Conservation (phyloP, 2,888 invertebrate genomes). For the Drosophila mettleri region DNA sequence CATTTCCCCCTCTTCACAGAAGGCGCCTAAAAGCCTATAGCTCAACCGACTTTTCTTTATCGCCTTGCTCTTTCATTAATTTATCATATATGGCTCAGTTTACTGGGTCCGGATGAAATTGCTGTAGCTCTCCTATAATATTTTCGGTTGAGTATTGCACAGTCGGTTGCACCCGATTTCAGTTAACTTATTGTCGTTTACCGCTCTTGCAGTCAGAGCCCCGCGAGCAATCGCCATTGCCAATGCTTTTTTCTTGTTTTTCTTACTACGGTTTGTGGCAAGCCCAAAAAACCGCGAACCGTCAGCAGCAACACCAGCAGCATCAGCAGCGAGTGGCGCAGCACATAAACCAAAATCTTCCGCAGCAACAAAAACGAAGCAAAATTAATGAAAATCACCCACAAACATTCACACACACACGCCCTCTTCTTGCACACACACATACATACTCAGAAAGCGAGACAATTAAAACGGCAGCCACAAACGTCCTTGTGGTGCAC, state of each 20-base stretch:
- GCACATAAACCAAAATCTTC: constrained; percentile 72
- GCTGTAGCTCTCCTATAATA: background rate
- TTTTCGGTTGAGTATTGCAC: background rate
- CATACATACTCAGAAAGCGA: constrained; percentile 35
- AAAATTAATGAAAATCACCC: constrained; percentile 76
- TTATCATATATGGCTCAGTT: background rate
- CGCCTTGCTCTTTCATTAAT: constrained; percentile 46
- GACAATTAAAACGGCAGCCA: constrained; percentile 74
- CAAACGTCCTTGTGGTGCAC: constrained; percentile 71
- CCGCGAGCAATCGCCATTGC: constrained; percentile 38
- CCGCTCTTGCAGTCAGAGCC: constrained; percentile 36
- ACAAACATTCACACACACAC: constrained; percentile 27
- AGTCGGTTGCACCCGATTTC: background rate
- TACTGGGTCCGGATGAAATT: background rate
- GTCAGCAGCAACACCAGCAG: constrained; percentile 25
- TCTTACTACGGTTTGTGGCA: constrained; percentile 54
- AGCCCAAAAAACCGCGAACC: constrained; percentile 61
- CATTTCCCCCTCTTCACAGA: background rate
- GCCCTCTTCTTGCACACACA: background rate
- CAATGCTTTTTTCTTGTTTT: constrained; percentile 41
- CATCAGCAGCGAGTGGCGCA: constrained; percentile 25
- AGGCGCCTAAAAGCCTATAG: constrained; percentile 3
- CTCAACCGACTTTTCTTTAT: constrained; percentile 18
- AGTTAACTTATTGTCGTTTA: constrained; percentile 44
- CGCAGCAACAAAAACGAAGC: constrained; percentile 61